Evolutionary conservation across 2,888 invertebrate species (phyloP), one percentile per base, ranked within the genome.

Genomic region (Archaeoteleia sp.): DNA sequence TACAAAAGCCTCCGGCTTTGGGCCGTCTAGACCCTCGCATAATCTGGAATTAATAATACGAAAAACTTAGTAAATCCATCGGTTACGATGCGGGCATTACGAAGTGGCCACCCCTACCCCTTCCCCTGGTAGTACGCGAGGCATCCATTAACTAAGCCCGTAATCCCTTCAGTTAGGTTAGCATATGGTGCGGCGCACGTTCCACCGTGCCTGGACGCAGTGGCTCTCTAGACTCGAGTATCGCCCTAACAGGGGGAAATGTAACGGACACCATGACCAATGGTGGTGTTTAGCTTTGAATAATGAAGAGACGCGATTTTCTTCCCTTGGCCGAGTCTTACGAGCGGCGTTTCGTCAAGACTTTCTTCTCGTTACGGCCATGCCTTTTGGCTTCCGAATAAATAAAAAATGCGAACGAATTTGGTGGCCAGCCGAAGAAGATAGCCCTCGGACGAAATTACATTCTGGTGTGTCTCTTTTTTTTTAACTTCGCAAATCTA

Each of bases 61-160:
- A n/a, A 80, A 80, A 80, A 80, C 76, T 78, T 74, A 71, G 73
- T 73, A 76, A 80, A 80, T 81, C 77, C 79, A 74, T 81, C 78
- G 76, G 69, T 53, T 61, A 53, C 61, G 57, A 14, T 60, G 57
- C 29, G 46, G 48, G 13, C 37, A 15, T 20, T 43, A 8, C 10
- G 34, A n/a, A 25, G 39, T 14, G 57, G 57, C 43, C 39, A 51
- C 53, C 62, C 27, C 20, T 5, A 20, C 20, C 20, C 20, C 20
- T 5, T 20, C 20, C 20, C 20, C 20, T 20, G 5, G 5, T 5
- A 5, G 49, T 45, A 32, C 51, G 45, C 51, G 76, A 67, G 75
- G 79, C 81, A 79, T 83, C 82, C 82, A 83, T 84, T 83, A 84
- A 81, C 83, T 82, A 82, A 82, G 79, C 83, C 78, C 73, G 77